Evolutionary conservation across 2,113 vertebrate species (phyloP).

Genomic region (Neotoma lepida): DNA sequence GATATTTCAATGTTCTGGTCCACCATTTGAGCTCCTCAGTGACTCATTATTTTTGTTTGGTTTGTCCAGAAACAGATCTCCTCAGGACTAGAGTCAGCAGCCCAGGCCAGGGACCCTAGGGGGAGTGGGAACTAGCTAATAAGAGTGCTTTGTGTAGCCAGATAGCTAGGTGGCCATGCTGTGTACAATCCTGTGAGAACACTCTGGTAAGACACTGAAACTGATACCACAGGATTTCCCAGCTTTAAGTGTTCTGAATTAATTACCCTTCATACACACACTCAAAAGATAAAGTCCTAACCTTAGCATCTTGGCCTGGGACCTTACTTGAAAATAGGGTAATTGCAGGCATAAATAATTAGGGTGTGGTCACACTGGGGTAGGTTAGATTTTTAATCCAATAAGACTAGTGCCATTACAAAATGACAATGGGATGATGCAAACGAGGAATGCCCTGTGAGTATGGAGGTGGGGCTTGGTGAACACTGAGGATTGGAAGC

Average conservation of each 20-base stretch:
- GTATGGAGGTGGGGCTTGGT: background rate
- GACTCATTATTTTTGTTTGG: background rate
- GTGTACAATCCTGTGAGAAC: background rate
- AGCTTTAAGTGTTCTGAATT: background rate
- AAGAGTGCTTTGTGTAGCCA: background rate
- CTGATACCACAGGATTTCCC: background rate
- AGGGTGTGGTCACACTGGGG: background rate
- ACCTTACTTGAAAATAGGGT: background rate
- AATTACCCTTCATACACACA: background rate
- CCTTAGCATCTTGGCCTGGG: background rate
- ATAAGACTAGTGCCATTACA: background rate
- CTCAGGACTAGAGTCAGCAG: background rate
- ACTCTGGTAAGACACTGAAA: background rate
- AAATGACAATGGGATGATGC: background rate
- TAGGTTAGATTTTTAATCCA: background rate
- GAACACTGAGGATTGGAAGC: background rate
- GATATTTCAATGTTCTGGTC: background rate
- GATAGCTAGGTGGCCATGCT: rapidly evolving
- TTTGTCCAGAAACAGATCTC: background rate
- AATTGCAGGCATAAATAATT: background rate
- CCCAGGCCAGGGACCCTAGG: background rate
- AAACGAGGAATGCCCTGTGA: background rate
- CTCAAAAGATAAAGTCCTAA: background rate
- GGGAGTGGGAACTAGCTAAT: background rate
- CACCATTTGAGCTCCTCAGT: background rate